phyloP scores from a whole-genome alignment of 1,140 invertebrate genomes.

The Calephelis virginiensis region DNA sequence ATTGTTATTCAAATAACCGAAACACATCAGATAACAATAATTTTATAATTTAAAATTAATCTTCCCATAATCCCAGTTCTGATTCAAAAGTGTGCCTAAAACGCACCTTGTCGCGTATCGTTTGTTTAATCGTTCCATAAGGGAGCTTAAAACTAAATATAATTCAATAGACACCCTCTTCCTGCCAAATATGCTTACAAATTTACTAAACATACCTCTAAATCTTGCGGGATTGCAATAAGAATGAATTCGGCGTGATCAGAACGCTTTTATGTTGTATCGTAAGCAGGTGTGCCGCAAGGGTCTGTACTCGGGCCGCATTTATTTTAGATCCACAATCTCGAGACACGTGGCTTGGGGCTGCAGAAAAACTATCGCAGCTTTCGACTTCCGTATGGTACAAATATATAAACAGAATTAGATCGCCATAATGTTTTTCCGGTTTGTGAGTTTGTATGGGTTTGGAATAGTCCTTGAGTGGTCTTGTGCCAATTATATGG shows the following conservation, averaged over 20 bases:
- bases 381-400: conserved; percentile 71
- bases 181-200: conserved; percentile 68
- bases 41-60: conserved; percentile 21
- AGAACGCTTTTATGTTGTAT: conserved; percentile 34
- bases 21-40: conserved; percentile 10
- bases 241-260: conserved; percentile 11
- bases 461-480: conserved; percentile 42
- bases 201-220: conserved; percentile 23
- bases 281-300: conserved; percentile 63
- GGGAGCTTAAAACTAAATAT: conserved; percentile 70
- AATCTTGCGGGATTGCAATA: not conserved
- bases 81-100: conserved; percentile 31
- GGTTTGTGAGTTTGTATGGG: conserved; percentile 59
- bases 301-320: conserved; percentile 56
- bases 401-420: conserved; percentile 71
- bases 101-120: conserved; percentile 69
- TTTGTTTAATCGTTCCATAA: conserved; percentile 63
- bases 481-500: conserved; percentile 46
- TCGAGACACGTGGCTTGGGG: conserved; percentile 65
- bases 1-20: conserved; percentile 13
- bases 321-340: conserved; percentile 68
- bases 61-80: conserved; percentile 12
- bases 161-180: conserved; percentile 74
- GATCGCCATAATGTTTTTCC: conserved; percentile 72
- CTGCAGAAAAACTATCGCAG: conserved; percentile 68